A percentile compares a stretch with the other conserved stretches of the same genome.
phyloP scores from a whole-genome alignment of 37 sponge, comb jelly and placozoan species.

The Cliona cf. orientalis region DNA sequence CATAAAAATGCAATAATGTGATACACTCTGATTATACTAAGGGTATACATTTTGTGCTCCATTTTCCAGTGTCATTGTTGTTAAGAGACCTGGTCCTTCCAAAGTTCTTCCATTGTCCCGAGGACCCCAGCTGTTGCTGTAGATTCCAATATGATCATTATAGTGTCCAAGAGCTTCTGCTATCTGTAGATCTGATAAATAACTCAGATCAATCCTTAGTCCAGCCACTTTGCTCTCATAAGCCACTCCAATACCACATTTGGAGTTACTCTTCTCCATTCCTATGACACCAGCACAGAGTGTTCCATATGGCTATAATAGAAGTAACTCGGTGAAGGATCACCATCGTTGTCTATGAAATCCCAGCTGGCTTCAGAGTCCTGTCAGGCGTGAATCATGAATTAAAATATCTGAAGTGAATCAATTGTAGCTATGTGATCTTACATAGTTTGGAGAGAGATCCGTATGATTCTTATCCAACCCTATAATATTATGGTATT shows the following conservation, averaged over 20 bases:
- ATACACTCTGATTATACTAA: too few species aligned
- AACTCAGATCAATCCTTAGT: conserved; percentile 79
- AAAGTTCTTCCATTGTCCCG: conserved; percentile 84
- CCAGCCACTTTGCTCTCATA: conserved; percentile 88
- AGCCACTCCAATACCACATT: conserved; percentile 93
- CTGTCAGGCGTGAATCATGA: too few species aligned
- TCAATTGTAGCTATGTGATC: too few species aligned
- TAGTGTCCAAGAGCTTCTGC: conserved; percentile 69
- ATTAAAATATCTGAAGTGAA: too few species aligned
- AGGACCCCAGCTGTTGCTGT: conserved; percentile 97
- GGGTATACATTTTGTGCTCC: conserved; percentile 68
- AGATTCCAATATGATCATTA: conserved; percentile 72
- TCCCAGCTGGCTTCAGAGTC: conserved; percentile 88
- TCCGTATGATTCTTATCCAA: conserved; percentile 80
- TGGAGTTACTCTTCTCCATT: conserved; percentile 67
- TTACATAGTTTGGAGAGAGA: conserved; percentile 74
- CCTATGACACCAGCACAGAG: conserved; percentile 94
- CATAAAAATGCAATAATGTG: background rate
- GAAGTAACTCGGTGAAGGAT: conserved; percentile 77
- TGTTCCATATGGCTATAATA: conserved; percentile 89
- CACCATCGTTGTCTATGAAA: conserved; percentile 66
- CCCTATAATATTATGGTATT: too few species aligned
- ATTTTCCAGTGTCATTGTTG: conserved; percentile 56
- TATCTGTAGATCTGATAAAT: conserved; percentile 80
- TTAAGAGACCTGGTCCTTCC: conserved; percentile 80